Conservation (phyloP, 2,797 vertebrate genomes). For the Alcedo atthis region DNA sequence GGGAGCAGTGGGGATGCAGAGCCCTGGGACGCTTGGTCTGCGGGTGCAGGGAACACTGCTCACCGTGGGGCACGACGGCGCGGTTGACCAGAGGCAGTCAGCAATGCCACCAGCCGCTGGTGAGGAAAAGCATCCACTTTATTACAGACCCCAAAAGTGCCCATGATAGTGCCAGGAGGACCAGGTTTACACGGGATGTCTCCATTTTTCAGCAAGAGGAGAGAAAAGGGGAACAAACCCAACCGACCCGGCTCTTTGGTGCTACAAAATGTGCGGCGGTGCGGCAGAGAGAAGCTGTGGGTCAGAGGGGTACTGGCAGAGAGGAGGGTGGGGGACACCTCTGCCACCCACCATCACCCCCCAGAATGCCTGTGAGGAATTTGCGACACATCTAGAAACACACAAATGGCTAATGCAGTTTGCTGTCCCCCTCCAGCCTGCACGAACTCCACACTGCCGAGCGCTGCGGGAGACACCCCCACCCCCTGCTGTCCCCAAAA, state of each 20-base stretch:
- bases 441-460: neutral
- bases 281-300: neutral
- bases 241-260: conserved; percentile 41
- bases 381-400: neutral
- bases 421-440: neutral
- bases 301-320: neutral
- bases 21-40: accelerated
- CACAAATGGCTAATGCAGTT: neutral
- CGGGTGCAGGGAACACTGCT: accelerated
- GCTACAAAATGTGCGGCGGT: neutral
- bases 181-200: conserved; percentile 25
- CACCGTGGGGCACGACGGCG: accelerated
- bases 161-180: conserved; percentile 45
- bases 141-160: conserved; percentile 72
- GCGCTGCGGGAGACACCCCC: neutral
- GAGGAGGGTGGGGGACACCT: neutral
- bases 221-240: conserved; percentile 22
- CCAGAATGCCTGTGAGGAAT: neutral
- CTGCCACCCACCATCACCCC: neutral
- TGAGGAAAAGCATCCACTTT: conserved; percentile 73
- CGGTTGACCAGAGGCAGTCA: neutral
- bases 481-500: neutral
- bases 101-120: neutral
- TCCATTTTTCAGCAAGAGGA: conserved; percentile 35
- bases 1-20: neutral